A percentile compares a stretch with the other conserved stretches of the same genome.
Evolutionary conservation across 2,113 vertebrate species (phyloP).

Genomic region (Trematocara nigrifrons): DNA sequence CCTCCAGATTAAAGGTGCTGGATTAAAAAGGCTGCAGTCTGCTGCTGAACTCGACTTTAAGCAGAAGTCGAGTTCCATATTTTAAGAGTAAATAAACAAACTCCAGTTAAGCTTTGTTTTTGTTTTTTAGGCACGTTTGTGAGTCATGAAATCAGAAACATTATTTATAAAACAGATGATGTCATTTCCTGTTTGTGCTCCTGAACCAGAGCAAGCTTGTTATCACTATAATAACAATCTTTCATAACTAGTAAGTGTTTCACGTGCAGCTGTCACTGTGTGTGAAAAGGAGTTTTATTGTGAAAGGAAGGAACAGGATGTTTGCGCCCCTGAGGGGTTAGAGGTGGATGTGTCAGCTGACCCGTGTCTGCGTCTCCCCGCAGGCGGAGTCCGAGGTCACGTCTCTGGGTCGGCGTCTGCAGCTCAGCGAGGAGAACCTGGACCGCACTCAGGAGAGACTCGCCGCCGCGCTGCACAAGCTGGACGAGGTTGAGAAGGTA

Average conservation of each 20-base stretch:
- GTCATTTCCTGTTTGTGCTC: neutral
- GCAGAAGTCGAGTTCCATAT: too few relatives aligned
- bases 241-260: neutral
- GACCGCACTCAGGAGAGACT: conserved; percentile 87
- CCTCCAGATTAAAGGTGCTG: neutral
- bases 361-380: neutral
- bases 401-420: conserved; percentile 82
- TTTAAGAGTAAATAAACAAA: neutral
- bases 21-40: neutral
- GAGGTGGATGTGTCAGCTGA: neutral
- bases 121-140: neutral
- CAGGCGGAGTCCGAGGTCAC: conserved; percentile 88
- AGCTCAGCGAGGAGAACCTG: conserved; percentile 88
- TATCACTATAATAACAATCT: neutral
- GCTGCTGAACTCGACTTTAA: neutral
- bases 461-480: conserved; percentile 80
- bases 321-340: neutral
- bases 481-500: conserved; percentile 87
- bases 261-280: neutral
- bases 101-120: neutral
- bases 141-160: neutral
- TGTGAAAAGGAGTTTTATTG: neutral
- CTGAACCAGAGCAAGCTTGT: neutral
- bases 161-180: neutral
- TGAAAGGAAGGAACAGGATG: neutral